A percentile compares a stretch with the other conserved stretches of the same genome.
phyloP scores from a whole-genome alignment of 2,113 vertebrate genomes.

The Leucosticte australis region DNA sequence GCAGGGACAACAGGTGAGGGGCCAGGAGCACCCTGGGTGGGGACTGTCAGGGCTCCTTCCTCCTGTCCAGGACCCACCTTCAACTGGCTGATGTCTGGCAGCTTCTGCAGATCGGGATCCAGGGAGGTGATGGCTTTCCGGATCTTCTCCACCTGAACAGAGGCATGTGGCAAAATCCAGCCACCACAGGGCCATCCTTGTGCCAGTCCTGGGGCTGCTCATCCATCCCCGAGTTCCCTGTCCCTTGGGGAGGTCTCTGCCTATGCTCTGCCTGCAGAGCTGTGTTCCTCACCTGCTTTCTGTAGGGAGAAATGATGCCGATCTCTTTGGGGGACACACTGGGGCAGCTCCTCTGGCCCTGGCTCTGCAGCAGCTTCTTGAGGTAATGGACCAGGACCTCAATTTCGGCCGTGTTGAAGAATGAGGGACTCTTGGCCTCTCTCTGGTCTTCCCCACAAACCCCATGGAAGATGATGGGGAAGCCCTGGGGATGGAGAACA shows the following conservation, averaged over 20 bases:
- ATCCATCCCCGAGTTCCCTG: not conserved
- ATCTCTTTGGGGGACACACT: conserved; percentile 78
- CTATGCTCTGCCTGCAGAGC: not conserved
- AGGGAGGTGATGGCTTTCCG: conserved; percentile 74
- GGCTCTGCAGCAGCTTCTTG: conserved; percentile 78
- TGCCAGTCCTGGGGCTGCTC: not conserved
- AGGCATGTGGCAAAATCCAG: not conserved
- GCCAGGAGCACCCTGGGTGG: not conserved
- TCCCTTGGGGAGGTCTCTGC: not conserved
- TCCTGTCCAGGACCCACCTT: conserved; percentile 73
- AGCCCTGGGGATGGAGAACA: conserved; percentile 68
- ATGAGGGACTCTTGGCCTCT: conserved; percentile 88
- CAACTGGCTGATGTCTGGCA: conserved; percentile 69
- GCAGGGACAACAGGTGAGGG: not conserved
- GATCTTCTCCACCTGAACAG: conserved; percentile 89
- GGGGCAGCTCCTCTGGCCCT: conserved; percentile 71
- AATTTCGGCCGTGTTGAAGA: conserved; percentile 89
- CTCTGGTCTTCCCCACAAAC: conserved; percentile 82
- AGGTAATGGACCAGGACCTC: conserved; percentile 81
- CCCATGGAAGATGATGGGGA: conserved; percentile 91
- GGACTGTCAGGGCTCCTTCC: not conserved
- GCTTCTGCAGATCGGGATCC: conserved; percentile 61
- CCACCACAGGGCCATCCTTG: not conserved
- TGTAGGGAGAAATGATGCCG: conserved; percentile 92
- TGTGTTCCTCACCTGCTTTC: conserved; percentile 83